Base-by-base conservation (phyloP, 2,888 invertebrate species). In the Chorisops tibialis region DNA sequence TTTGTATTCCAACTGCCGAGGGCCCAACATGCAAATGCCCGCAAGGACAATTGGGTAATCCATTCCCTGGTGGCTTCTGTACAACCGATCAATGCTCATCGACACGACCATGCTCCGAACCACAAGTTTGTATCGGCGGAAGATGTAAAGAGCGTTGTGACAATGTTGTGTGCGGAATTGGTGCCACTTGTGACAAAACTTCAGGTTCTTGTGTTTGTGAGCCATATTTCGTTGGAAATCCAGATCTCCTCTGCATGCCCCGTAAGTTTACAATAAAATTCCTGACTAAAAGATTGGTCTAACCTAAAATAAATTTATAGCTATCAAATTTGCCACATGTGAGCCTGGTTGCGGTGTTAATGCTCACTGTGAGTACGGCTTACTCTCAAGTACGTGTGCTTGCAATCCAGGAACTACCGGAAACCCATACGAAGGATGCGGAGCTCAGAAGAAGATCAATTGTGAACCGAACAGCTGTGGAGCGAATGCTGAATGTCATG, bases 1-100 rank as follows among this genome's bases (percentile, higher is more conserved):
- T 91, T 64, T 95, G 93, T 72, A 91, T 94, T 68, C 88, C 91
- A 64, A 89, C 92, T 35, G 85, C 87, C 67, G 83, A 83, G 18
- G 94, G 93, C 12, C 92, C 93, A 14, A 93, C 93, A 4, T 95
- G 94, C 74, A 88, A 91, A 73, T 95, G 94, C 72, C 84, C 88
- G 2, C 90, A 92, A 74, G 93, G 93, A 49, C 89, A 87, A 75
- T 84, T 87, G 61, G 94, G 94, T 18, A 94, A 95, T 79, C 93
- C 95, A 6, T 95, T 94, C 81, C 91, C 93, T 1, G 95, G 95
- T 22, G 95, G 94, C 39, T 83, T 83, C 59, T 95, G 95, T 72
- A 82, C 82, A 59, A 87, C 89, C 56, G 93, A 93, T 76, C 81
- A 91, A 58, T 94, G 94, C 75, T 91, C 91, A 0, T 81, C 87